Evolutionary conservation across 2,113 vertebrate genomes (phyloP).

Genomic region (Etia nguti): DNA sequence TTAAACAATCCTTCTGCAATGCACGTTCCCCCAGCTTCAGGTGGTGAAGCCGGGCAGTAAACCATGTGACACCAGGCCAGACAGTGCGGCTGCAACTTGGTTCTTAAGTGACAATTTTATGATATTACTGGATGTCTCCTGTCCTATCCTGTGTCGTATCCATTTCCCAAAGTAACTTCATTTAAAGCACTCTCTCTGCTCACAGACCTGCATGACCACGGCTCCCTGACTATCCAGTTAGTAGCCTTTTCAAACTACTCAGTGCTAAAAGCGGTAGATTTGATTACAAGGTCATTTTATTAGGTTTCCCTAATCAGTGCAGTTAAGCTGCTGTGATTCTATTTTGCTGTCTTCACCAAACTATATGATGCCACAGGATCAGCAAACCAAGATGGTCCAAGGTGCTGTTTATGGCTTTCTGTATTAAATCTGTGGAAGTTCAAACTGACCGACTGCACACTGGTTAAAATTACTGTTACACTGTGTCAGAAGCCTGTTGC

Average conservation of each 20-base stretch:
- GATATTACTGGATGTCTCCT: slow-evolving; percentile 5
- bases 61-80: slow-evolving; percentile 19
- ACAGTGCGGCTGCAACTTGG: not conserved
- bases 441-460: not conserved
- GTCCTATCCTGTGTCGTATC: slow-evolving; percentile 49
- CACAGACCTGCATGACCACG: slow-evolving; percentile 23
- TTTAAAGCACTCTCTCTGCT: slow-evolving; percentile 62
- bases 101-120: slow-evolving; percentile 50
- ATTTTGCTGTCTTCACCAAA: slow-evolving; percentile 58
- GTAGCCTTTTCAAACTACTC: slow-evolving; percentile 46
- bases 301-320: slow-evolving; percentile 68
- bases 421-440: slow-evolving; percentile 1
- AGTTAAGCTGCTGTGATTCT: slow-evolving; percentile 50
- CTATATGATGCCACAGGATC: slow-evolving; percentile 43
- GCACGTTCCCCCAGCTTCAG: not conserved
- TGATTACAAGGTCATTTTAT: slow-evolving; percentile 70
- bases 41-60: not conserved
- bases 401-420: slow-evolving; percentile 30
- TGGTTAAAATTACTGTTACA: not conserved
- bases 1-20: not conserved
- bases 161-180: slow-evolving; percentile 63
- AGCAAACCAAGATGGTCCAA: slow-evolving; percentile 41
- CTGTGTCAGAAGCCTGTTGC: not conserved
- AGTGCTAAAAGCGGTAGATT: slow-evolving; percentile 71
- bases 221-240: slow-evolving; percentile 58